These are phyloP conservation scores for Volucella inanis DNA, from an alignment of 2,888 invertebrate species.

Conservation along the genomic window DNA sequence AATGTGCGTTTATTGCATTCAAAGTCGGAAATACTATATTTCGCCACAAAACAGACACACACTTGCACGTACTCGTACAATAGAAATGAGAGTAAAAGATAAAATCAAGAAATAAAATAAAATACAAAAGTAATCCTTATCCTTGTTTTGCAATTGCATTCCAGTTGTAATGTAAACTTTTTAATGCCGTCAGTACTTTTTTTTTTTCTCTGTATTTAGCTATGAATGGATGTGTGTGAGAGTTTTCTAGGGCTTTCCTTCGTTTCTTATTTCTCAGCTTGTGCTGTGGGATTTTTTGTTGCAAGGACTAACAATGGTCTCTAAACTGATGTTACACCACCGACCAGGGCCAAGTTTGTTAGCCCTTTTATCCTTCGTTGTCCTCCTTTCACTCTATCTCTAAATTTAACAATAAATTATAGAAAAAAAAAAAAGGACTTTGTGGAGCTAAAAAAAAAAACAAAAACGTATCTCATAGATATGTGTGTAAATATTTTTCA, in stretches of 20 bases:
- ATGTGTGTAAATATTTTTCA: background rate
- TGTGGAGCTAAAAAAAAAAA: background rate
- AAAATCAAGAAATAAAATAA: constrained; percentile 6
- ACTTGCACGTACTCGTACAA: background rate
- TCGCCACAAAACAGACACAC: constrained; percentile 28
- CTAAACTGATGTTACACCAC: constrained; percentile 56
- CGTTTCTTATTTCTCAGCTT: constrained; percentile 8
- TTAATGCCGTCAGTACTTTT: constrained; percentile 47
- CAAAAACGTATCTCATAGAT: constrained; percentile 1
- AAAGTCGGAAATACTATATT: constrained; percentile 44
- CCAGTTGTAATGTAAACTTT: constrained; percentile 64
- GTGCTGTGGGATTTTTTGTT: constrained; percentile 17
- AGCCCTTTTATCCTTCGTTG: constrained; percentile 17
- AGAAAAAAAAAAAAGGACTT: background rate
- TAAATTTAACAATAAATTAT: constrained; percentile 66
- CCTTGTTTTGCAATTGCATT: constrained; percentile 68
- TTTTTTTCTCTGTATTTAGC: constrained; percentile 15
- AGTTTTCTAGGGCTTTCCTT: background rate
- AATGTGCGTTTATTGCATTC: constrained; percentile 61
- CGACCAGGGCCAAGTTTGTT: constrained; percentile 60
- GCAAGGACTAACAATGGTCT: constrained; percentile 52
- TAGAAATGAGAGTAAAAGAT: constrained; percentile 1
- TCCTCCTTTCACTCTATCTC: constrained; percentile 26
- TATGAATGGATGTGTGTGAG: background rate
- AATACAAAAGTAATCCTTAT: constrained; percentile 47